These are phyloP conservation scores for Eumerus sabulonum DNA, from an alignment of 2,888 invertebrate species.

Conservation along the genomic window DNA sequence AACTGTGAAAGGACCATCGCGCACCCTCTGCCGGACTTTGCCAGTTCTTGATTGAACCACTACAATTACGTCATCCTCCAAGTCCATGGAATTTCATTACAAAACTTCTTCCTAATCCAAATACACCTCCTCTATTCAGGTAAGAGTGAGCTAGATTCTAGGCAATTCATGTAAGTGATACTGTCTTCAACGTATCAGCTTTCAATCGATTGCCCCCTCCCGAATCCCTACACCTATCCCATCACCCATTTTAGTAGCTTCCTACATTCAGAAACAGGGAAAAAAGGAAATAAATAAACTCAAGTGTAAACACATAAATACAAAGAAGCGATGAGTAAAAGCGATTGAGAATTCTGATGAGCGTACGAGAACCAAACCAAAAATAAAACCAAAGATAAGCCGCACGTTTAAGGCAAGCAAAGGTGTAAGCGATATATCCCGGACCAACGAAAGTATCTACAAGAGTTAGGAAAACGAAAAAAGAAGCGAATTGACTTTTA, in stretches of 20 bases:
- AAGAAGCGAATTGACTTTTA: constrained; percentile 51
- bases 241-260: constrained; percentile 11
- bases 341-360: too few species aligned
- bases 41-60: too few species aligned
- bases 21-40: too few species aligned
- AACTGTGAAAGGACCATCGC: too few species aligned
- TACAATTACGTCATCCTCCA: too few species aligned
- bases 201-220: constrained; percentile 36
- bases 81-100: too few species aligned
- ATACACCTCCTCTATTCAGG: too few species aligned
- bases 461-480: constrained; percentile 19
- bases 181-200: constrained; percentile 18
- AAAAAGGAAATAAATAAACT: constrained; percentile 37
- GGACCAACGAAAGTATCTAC: constrained; percentile 19
- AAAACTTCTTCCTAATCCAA: too few species aligned
- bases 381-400: constrained; percentile 39
- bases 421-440: too few species aligned
- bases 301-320: constrained; percentile 23
- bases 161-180: constrained; percentile 27
- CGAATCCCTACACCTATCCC: too few species aligned
- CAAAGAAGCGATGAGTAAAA: constrained; percentile 52
- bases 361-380: constrained; percentile 23
- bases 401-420: constrained; percentile 15
- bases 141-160: constrained; percentile 7
- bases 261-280: neutral